Conservation (phyloP, 2,888 invertebrate genomes). For the Megamerina dolium region DNA sequence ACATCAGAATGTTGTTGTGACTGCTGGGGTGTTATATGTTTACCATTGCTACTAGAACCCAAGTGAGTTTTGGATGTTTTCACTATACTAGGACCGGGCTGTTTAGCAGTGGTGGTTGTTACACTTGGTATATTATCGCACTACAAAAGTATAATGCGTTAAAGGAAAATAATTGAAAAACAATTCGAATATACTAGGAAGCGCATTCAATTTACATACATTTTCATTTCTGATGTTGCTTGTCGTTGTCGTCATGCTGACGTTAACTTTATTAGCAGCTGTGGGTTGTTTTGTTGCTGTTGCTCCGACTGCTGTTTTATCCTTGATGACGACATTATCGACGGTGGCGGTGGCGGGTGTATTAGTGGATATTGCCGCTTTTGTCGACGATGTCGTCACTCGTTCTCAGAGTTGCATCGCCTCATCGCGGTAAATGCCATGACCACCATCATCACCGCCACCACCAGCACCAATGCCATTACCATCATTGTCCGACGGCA, state of each 20-base stretch:
- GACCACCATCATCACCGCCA: slow-evolving; percentile 16
- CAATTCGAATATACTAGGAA: background rate
- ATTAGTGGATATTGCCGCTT: slow-evolving; percentile 13
- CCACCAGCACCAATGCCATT: slow-evolving; percentile 19
- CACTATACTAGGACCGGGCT: slow-evolving; percentile 48
- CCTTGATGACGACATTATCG: slow-evolving; percentile 10
- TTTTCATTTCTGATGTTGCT: slow-evolving; percentile 20
- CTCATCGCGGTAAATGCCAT: slow-evolving; percentile 33
- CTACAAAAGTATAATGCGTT: background rate
- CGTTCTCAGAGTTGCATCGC: slow-evolving; percentile 53
- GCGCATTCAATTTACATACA: slow-evolving; percentile 11
- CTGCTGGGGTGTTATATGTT: slow-evolving; percentile 16
- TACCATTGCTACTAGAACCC: slow-evolving; percentile 14
- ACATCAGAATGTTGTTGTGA: slow-evolving; percentile 21
- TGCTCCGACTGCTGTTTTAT: slow-evolving; percentile 13
- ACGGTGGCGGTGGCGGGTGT: slow-evolving; percentile 1
- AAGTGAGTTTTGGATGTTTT: slow-evolving; percentile 42
- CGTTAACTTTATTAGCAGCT: too few relatives aligned
- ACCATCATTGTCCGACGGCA: slow-evolving; percentile 29
- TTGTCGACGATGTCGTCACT: slow-evolving; percentile 45
- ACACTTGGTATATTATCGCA: background rate
- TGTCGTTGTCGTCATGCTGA: slow-evolving; percentile 7
- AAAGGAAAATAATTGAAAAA: too few relatives aligned
- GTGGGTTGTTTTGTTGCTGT: slow-evolving; percentile 10
- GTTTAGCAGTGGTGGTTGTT: slow-evolving; percentile 20